Evolutionary conservation across 2,797 vertebrate species (phyloP).

Genomic region (Bufotes viridis): DNA sequence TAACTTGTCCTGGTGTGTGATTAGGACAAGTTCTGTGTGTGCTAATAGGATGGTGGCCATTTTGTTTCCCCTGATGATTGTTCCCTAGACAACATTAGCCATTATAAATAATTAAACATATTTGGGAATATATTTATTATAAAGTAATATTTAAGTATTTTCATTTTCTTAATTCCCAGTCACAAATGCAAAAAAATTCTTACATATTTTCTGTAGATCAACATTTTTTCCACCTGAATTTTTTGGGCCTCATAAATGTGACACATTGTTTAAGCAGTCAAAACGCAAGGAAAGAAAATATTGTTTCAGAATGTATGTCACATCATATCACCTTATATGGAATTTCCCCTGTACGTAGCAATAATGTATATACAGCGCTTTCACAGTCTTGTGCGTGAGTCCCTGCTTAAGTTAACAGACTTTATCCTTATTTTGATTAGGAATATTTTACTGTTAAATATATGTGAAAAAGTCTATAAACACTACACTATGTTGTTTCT

Average conservation of each 20-base stretch:
- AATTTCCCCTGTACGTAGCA: constrained; percentile 28
- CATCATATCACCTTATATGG: constrained; percentile 42
- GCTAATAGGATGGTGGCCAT: too few species aligned
- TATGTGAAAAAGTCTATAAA: background rate
- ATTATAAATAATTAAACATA: too few species aligned
- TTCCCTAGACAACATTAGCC: too few species aligned
- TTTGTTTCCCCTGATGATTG: too few species aligned
- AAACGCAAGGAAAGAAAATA: constrained; percentile 27
- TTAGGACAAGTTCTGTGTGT: too few species aligned
- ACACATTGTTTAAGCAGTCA: constrained; percentile 36
- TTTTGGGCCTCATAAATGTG: constrained; percentile 17
- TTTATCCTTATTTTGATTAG: constrained; percentile 38
- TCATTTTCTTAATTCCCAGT: background rate
- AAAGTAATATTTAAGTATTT: too few species aligned
- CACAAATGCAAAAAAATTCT: background rate
- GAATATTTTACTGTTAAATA: constrained; percentile 20
- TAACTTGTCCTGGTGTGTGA: too few species aligned
- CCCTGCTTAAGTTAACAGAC: constrained; percentile 23
- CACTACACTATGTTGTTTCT: background rate
- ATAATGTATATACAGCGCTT: constrained; percentile 36
- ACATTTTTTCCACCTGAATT: constrained; percentile 15
- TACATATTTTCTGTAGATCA: background rate
- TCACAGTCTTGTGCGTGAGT: background rate
- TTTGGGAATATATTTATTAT: too few species aligned
- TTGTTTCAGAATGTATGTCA: constrained; percentile 27